Base-by-base conservation (phyloP, 2,888 invertebrate genomes). In the Autographa pulchrina region DNA sequence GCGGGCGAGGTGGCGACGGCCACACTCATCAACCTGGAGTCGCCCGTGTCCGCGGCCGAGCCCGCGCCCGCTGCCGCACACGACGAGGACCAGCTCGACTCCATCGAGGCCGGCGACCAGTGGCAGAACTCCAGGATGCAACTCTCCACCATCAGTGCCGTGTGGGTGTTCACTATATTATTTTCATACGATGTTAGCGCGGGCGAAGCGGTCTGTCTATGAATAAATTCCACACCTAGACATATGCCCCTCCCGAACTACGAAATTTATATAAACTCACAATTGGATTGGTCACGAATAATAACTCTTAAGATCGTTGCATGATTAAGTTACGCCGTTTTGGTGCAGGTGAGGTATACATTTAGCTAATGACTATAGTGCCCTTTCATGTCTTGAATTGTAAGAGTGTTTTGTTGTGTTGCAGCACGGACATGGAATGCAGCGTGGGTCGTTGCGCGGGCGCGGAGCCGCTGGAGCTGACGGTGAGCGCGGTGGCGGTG, bases 371-470 rank as follows among this genome's bases (percentile, higher is more conserved):
- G n/a, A n/a, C 48, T 14, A 14, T 14, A 43, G 43, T 43, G 16
- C 16, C 14, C 14, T 43, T 16, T 43, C 16, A 43, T 16, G 43
- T 14, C 16, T 43, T 14, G 16, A 16, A 43, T 43, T 4, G 14
- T 13, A 13, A 41, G 43, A 14, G 43, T 16, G 14, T 14, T 1
- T 14, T 16, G 43, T 16, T 43, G 16, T 35, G 31, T 88, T 88
- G 0, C 85, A 96, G 95, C 52, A 93, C 95, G 76, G 95, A 96
- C 68, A 95, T 96, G 95, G 96, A 96, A 76, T 93, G 94, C 90
- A 96, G 95, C 82, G 95, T 96, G n/a, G 95, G 93, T 0, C 91
- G 94, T 1, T 93, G 92, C 68, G 74, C 81, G 9, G 88, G 91
- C 2, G 78, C 84, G 0, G 94, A 94, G 77, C 94, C 95, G 0